Base-by-base conservation (phyloP, 2,888 invertebrate genomes). In the Rapana venosa region DNA sequence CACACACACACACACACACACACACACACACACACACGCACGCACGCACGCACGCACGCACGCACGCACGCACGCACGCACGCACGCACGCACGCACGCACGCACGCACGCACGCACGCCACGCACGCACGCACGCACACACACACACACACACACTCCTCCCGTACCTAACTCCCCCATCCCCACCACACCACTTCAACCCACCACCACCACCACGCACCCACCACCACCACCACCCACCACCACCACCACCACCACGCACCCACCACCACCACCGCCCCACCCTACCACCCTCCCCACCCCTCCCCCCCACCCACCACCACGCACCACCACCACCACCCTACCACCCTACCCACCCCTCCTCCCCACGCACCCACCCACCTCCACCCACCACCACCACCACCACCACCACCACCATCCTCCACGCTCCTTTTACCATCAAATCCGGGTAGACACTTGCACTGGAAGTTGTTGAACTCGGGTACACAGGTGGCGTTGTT, bases 401-500 rank as follows among this genome's bases (percentile, higher is more conserved):
- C 47, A 47, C 47, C 47, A 47, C 47, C 47, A 47, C 47, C 47
- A 47, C 47, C 47, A 47, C 47, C 47, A 47, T 8, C 47, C 47
- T 47, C 47, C 47, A 47, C 47, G 4, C 47, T 30, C 58, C 22
- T 32, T 35, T 91, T 92, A 88, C 94, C 94, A 87, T 90, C 91
- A 87, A 91, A 95, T 0, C 95, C 95, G 26, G 90, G 77, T 5
- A 84, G 32, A 92, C 95, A 95, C 13, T 87, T 66, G 91, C 95
- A 95, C 1, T 15, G 36, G 89, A 89, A 94, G 47, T 89, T 91
- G 35, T 92, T 91, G n/a, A 91, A 86, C 22, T 17, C 32, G 77
- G 92, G 91, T 26, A 70, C 26, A 94, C 99, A 99, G 0, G 97
- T 97, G 15, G 87, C 92, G 13, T 98, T 98, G 94, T 99, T 98